Base-by-base conservation (phyloP, 1,140 invertebrate species). In the Temnothorax curvispinosus region DNA sequence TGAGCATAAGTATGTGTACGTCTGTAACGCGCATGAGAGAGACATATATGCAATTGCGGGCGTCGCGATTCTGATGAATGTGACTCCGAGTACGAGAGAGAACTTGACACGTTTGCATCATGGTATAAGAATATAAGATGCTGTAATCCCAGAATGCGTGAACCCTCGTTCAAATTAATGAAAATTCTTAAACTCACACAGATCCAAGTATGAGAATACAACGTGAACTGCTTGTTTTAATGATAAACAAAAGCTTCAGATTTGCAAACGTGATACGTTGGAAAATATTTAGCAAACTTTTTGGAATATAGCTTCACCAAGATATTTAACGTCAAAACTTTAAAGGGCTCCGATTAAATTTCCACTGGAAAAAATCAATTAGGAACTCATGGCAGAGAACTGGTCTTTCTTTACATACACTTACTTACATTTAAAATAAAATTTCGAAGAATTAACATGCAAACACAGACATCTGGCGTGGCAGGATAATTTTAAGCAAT, bases 91-190 rank as follows among this genome's bases (percentile, higher is more conserved):
- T 27, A 38, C 13, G 8, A 54, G 41, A 27, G 38, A n/a, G 67
- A 58, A 72, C 21, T 54, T 27, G 47, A 32, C 47, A 81, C 13
- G n/a, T 69, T 71, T 81, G 41, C 44, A 54, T 71, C 77, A 71
- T 47, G 18, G 41, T 78, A 47, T 64, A 64, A 65, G 76, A 65
- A 65, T 50, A 64, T 18, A 67, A 80, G 44, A 65, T 41, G 35
- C 47, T 9, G 27, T 62, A 52, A 80, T 27, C 4, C 9, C 11
- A 65, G 76, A 67, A 67, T 38, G n/a, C 27, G 11, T 67, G 13
- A 21, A 32, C 21, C 38, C 38, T 76, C 54, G 38, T 21, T 60
- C 21, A 27, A 80, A 27, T 65, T 78, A 9, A 78, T 21, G 1
- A 7, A 62, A 62, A 50, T 3, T 11, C 35, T 67, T 78, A 41